Conservation (phyloP, 2,113 vertebrate species). For the Actenoides lindsayi region DNA sequence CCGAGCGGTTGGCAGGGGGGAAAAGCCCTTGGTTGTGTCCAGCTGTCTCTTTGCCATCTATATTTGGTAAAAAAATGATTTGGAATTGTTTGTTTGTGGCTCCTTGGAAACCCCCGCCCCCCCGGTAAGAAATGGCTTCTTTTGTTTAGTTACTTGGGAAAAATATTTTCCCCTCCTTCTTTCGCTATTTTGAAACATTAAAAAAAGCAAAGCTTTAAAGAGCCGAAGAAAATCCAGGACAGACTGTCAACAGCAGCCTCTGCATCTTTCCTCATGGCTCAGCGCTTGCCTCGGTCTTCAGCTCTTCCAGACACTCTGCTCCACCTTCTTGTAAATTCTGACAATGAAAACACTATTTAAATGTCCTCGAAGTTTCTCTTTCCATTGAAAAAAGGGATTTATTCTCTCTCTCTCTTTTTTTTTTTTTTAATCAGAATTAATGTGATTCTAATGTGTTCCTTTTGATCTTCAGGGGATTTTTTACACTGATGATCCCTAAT, state of each 20-base stretch:
- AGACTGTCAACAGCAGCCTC: not conserved
- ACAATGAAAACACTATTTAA: slow-evolving; percentile 50
- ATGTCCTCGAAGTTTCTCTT: slow-evolving; percentile 60
- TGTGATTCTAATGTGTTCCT: slow-evolving; percentile 72
- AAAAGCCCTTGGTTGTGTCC: not conserved
- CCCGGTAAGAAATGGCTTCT: not conserved
- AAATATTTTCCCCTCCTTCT: slow-evolving; percentile 10
- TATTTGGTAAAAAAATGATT: slow-evolving; percentile 24
- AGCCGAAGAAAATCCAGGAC: not conserved
- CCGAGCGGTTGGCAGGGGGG: not conserved
- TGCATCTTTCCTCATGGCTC: not conserved
- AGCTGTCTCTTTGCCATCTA: not conserved
- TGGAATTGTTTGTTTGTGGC: slow-evolving; percentile 50
- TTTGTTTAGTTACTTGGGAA: slow-evolving; percentile 51
- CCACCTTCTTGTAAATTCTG: slow-evolving; percentile 54
- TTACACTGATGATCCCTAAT: slow-evolving; percentile 63
- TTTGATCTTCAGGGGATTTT: slow-evolving; percentile 71
- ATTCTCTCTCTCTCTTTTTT: not conserved
- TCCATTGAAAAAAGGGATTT: slow-evolving; percentile 54
- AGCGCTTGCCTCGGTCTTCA: not conserved
- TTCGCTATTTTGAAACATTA: not conserved
- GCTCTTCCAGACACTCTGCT: slow-evolving; percentile 15
- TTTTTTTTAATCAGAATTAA: slow-evolving; percentile 56
- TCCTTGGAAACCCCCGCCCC: slow-evolving; percentile 39
- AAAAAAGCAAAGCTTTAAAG: not conserved